Conservation (phyloP, 35 echinoderm and acorn worm genomes). For the Diadema setosum region DNA sequence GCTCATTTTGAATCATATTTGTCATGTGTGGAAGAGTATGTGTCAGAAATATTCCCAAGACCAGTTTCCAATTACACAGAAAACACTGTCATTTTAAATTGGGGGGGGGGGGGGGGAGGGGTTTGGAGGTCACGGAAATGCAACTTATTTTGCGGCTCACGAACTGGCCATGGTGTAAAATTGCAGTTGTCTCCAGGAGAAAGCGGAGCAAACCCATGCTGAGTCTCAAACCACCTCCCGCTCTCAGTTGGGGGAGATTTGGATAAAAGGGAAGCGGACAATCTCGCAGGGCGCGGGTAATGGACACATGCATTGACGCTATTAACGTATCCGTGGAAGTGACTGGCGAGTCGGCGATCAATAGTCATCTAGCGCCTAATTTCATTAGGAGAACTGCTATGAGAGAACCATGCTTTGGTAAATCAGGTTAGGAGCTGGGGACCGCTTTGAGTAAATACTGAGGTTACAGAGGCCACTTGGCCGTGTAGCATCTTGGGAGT, state of each 20-base stretch:
- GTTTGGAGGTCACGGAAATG: background rate
- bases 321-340: constrained; percentile 3
- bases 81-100: background rate
- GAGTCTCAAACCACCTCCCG: background rate
- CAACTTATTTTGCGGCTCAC: background rate
- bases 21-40: background rate
- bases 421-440: constrained; percentile 9
- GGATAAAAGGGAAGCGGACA: background rate
- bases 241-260: background rate
- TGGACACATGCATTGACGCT: constrained; percentile 12
- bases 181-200: constrained; percentile 1
- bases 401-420: constrained; percentile 10
- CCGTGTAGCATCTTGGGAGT: background rate
- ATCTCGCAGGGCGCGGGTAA: background rate
- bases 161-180: background rate
- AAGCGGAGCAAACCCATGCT: background rate
- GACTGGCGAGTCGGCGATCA: background rate
- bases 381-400: constrained; percentile 18
- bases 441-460: constrained; percentile 26
- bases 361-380: constrained; percentile 1
- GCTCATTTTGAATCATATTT: background rate
- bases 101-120: background rate
- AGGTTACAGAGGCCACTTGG: background rate
- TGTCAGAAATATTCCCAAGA: background rate
- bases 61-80: background rate